Base-by-base conservation (phyloP, 2,113 vertebrate genomes). In the Platycercus adscitus region DNA sequence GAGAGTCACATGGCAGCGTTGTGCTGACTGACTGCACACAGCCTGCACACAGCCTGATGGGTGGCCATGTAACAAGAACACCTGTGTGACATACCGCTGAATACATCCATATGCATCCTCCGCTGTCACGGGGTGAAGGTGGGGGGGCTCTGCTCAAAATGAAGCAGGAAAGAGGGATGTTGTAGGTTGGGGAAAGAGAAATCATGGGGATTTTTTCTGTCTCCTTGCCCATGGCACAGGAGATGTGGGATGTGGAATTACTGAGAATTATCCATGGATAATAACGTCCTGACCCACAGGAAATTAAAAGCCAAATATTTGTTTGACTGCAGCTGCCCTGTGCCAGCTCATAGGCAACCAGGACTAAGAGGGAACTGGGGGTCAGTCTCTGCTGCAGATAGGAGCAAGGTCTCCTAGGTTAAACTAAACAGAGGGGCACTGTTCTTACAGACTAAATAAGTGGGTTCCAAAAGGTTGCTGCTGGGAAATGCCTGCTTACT, bases 1-100 rank as follows among this genome's bases (percentile, higher is more conserved):
- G 1, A 44, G 33, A 91, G 10, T 49, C n/a, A 43, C 0, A 0
- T 2, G 7, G 17, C 31, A 12, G 41, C 1, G 0, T 9, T 5
- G 26, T 63, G 19, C 25, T 10, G 5, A 8, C n/a, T 31, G 16
- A 8, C n/a, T 31, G 16, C 25, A 39, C 1, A 37, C 37, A 37
- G 37, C 37, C 37, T 37, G 39, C 11, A 39, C 39, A 5, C 24
- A 47, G 49, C 31, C 53, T 47, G 49, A 23, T 3, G 13, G 9
- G 26, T 49, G 31, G 11, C 75, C 65, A 50, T 0, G 0, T 13
- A 81, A 35, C 15, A 49, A 49, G 56, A 58, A 28, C 43, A 4
- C 10, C 15, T 0, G 12, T n/a, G 24, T 24, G n/a, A 64, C 0
- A 1, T 11, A 41, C 6, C 0, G 2, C 4, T 69, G 25, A 53